Conservation (phyloP, 2,113 vertebrate genomes). For the Aegotheles bennettii region DNA sequence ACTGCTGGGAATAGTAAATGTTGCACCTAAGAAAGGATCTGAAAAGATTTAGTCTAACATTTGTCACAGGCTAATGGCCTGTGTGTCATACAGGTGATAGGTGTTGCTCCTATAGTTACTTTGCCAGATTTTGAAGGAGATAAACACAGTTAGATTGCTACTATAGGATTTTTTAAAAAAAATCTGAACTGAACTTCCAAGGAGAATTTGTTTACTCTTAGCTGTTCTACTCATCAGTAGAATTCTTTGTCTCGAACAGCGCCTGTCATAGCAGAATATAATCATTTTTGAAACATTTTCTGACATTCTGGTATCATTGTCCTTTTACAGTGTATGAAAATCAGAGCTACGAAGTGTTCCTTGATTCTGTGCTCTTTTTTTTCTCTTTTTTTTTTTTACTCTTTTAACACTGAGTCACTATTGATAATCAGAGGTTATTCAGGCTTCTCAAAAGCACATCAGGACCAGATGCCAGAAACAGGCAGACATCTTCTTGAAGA, state of each 20-base stretch:
- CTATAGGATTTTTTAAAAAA: not conserved
- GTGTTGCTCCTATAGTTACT: not conserved
- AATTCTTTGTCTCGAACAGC: not conserved
- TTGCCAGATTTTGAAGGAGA: not conserved
- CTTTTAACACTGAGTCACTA: not conserved
- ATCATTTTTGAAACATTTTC: not conserved
- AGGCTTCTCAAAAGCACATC: slow-evolving; percentile 48
- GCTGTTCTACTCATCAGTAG: not conserved
- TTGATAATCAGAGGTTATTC: slow-evolving; percentile 56
- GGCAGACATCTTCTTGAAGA: not conserved
- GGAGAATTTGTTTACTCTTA: slow-evolving; percentile 4
- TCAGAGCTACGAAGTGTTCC: not conserved
- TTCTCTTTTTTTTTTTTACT: not conserved
- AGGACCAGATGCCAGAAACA: slow-evolving; percentile 25
- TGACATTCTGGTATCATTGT: slow-evolving; percentile 4
- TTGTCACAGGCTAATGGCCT: not conserved
- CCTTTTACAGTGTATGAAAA: not conserved
- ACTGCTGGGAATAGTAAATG: not conserved
- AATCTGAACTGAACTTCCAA: not conserved
- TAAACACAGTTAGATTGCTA: not conserved
- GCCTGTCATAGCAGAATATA: not conserved
- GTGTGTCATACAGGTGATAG: not conserved
- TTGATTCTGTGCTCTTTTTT: slow-evolving; percentile 1
- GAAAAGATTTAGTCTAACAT: not conserved
- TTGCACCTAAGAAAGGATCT: not conserved